Evolutionary conservation across 1,140 invertebrate species (phyloP).

Genomic region (Trinorchestia longiramus): DNA sequence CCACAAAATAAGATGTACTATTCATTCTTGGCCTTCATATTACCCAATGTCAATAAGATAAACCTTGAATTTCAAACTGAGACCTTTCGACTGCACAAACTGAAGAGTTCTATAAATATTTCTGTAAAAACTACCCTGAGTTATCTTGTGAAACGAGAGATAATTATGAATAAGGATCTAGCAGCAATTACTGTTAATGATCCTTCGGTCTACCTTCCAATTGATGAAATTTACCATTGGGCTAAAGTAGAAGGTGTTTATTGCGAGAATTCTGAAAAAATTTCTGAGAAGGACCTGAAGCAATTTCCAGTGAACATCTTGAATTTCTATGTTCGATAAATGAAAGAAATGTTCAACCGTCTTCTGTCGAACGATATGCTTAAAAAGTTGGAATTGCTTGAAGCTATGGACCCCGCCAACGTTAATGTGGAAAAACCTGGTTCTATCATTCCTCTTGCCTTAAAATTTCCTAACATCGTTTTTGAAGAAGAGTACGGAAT

Average conservation of each 20-base stretch:
- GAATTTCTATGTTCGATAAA: conserved; percentile 57
- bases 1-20: conserved; percentile 58
- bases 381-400: conserved; percentile 56
- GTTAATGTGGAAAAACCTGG: conserved; percentile 51
- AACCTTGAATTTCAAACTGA: conserved; percentile 57
- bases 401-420: conserved; percentile 56
- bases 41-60: conserved; percentile 57
- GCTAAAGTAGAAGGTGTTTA: conserved; percentile 60
- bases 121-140: conserved; percentile 51
- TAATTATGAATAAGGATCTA: conserved; percentile 48
- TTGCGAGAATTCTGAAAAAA: conserved; percentile 54
- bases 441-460: conserved; percentile 22
- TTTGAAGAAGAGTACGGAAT: conserved; percentile 33
- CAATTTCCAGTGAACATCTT: conserved; percentile 58
- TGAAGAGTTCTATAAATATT: conserved; percentile 49
- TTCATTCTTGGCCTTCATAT: conserved; percentile 59
- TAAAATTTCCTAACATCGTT: conserved; percentile 46
- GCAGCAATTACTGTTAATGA: conserved; percentile 52
- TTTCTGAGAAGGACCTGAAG: conserved; percentile 46
- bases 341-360: conserved; percentile 58
- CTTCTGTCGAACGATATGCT: conserved; percentile 55
- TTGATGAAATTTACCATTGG: conserved; percentile 57
- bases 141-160: conserved; percentile 50
- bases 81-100: conserved; percentile 55
- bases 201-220: conserved; percentile 54